A percentile compares a stretch with the other conserved stretches of the same genome.
Conservation (phyloP, 2,113 vertebrate genomes). For the Microcebus tavaratra region DNA sequence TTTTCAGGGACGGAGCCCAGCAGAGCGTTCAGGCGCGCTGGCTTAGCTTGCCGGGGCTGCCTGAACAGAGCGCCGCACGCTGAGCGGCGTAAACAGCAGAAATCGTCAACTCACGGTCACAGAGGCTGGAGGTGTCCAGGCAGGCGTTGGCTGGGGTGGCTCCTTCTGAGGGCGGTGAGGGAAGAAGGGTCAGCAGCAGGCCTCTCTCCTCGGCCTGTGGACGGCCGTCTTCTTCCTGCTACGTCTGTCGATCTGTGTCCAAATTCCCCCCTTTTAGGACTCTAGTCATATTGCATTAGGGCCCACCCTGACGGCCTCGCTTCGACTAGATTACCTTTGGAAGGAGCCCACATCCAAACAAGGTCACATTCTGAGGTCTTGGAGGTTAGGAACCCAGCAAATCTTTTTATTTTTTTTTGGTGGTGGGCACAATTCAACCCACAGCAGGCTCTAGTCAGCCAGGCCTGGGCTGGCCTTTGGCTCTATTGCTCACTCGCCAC, state of each 20-base stretch:
- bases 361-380: background rate
- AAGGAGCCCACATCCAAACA: background rate
- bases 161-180: background rate
- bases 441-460: background rate
- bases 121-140: background rate
- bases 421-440: background rate
- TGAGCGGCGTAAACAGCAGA: no score
- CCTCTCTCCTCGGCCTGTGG: background rate
- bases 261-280: background rate
- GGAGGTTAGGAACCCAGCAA: background rate
- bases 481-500: background rate
- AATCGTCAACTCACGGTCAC: background rate
- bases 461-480: background rate
- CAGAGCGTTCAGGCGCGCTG: background rate
- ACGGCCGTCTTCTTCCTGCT: background rate
- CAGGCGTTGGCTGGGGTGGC: background rate
- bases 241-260: background rate
- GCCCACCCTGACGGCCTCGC: background rate
- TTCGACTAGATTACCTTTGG: background rate
- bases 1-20: background rate
- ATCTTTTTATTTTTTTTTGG: no score
- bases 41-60: no score
- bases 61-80: background rate
- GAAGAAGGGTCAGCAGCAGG: background rate
- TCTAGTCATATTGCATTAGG: background rate